Conservation (phyloP, 2,797 vertebrate species). For the Acomys russatus region DNA sequence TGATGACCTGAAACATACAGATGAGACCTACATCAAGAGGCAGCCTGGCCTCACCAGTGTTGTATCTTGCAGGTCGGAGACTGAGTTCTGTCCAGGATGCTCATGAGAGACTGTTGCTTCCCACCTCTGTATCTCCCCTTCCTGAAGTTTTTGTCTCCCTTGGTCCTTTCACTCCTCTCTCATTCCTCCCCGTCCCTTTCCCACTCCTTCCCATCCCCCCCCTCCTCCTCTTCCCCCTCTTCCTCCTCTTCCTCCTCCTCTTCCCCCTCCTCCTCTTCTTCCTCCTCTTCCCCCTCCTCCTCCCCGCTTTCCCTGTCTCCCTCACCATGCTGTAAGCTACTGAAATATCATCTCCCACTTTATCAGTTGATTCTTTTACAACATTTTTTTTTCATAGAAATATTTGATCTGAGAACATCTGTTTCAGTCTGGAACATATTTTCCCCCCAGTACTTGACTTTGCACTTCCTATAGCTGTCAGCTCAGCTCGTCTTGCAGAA, state of each 20-base stretch:
- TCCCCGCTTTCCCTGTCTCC: no score
- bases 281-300: no score
- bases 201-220: no score
- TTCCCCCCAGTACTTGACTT: neutral
- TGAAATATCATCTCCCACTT: slow-evolving; percentile 11
- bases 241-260: no score
- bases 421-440: slow-evolving; percentile 45
- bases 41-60: neutral
- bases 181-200: no score
- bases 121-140: neutral
- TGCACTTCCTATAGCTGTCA: slow-evolving; percentile 64
- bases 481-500: neutral
- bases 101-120: neutral
- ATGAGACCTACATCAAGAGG: neutral
- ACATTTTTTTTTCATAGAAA: slow-evolving; percentile 58
- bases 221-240: no score
- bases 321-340: neutral
- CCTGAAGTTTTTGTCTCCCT: neutral
- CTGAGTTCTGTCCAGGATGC: neutral
- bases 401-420: slow-evolving; percentile 75
- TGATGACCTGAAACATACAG: no score
- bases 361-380: slow-evolving; percentile 50
- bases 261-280: no score
- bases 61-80: accelerated
- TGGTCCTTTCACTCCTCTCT: neutral